Conservation (phyloP, 30 jellyfish, hydroid and myxozoan species). For the Aurelia aurita complex sp. Pacific region DNA sequence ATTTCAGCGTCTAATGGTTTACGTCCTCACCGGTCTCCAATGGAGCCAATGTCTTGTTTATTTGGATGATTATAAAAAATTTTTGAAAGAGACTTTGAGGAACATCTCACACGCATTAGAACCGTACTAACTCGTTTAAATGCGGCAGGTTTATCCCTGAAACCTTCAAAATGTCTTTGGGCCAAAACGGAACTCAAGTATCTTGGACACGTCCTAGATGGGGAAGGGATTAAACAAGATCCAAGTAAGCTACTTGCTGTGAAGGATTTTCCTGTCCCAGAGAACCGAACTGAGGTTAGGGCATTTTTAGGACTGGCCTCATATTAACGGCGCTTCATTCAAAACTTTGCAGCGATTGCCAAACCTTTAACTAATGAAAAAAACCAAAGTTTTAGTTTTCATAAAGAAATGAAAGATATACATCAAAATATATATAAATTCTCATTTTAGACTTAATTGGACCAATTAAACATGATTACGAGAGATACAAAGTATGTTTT, state of each 20-base stretch:
- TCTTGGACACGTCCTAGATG: constrained; percentile 27
- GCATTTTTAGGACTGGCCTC: constrained; percentile 49
- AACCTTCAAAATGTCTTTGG: constrained; percentile 39
- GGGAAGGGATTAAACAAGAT: constrained; percentile 47
- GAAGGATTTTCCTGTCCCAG: constrained; percentile 52
- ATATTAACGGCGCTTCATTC: constrained; percentile 48
- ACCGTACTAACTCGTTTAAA: constrained; percentile 17
- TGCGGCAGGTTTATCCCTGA: constrained; percentile 38
- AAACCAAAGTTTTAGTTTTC: not conserved
- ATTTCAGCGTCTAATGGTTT: constrained; percentile 67
- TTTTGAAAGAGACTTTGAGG: constrained; percentile 27
- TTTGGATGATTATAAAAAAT: constrained; percentile 70
- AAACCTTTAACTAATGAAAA: constrained; percentile 19
- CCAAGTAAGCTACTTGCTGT: constrained; percentile 51
- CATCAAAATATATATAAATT: too few relatives aligned
- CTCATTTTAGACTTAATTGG: too few relatives aligned
- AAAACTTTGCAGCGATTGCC: constrained; percentile 36
- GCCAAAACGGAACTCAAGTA: constrained; percentile 23
- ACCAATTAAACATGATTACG: too few relatives aligned
- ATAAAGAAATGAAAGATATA: too few relatives aligned
- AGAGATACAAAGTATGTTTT: too few relatives aligned
- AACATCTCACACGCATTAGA: constrained; percentile 50
- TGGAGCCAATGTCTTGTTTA: constrained; percentile 54
- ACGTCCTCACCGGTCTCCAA: constrained; percentile 36
- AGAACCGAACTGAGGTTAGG: constrained; percentile 24